These are phyloP conservation scores for Ranitomeya imitator DNA, from an alignment of 2,113 vertebrate genomes.

Conservation along the genomic window DNA sequence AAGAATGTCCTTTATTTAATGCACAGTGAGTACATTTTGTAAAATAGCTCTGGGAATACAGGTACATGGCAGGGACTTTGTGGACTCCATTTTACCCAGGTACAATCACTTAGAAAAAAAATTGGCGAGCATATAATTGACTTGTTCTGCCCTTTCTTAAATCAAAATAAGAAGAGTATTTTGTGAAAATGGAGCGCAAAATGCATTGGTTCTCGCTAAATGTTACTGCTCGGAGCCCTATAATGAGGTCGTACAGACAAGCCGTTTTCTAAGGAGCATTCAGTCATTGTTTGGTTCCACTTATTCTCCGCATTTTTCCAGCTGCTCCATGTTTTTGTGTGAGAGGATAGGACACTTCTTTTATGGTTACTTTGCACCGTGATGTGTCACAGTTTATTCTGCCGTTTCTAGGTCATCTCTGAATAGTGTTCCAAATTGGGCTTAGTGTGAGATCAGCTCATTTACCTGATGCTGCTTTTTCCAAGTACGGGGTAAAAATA, in stretches of 20 bases:
- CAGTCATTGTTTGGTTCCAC: not conserved
- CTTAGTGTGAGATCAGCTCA: conserved; percentile 12
- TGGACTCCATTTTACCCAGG: not conserved
- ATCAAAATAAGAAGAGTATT: not conserved
- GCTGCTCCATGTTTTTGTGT: conserved; percentile 35
- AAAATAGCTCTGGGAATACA: not conserved
- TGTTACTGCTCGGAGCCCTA: not conserved
- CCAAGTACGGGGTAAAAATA: conserved; percentile 6
- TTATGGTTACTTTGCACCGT: conserved; percentile 7
- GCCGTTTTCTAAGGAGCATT: not conserved
- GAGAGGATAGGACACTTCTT: not conserved
- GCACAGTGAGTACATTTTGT: not conserved
- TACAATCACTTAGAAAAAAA: not conserved
- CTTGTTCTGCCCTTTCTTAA: not conserved
- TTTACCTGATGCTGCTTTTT: conserved; percentile 31
- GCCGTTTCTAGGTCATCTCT: conserved; percentile 41
- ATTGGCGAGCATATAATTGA: not conserved
- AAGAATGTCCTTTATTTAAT: conserved; percentile 24
- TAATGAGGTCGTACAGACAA: not conserved
- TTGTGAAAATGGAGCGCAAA: not conserved
- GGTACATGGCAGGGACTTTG: too few relatives aligned
- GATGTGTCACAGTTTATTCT: conserved; percentile 43
- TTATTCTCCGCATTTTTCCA: not conserved
- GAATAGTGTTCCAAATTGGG: conserved; percentile 19
- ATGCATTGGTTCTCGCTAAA: not conserved